These are phyloP conservation scores for Ispidina picta DNA, from an alignment of 2,797 vertebrate genomes.

Conservation along the genomic window DNA sequence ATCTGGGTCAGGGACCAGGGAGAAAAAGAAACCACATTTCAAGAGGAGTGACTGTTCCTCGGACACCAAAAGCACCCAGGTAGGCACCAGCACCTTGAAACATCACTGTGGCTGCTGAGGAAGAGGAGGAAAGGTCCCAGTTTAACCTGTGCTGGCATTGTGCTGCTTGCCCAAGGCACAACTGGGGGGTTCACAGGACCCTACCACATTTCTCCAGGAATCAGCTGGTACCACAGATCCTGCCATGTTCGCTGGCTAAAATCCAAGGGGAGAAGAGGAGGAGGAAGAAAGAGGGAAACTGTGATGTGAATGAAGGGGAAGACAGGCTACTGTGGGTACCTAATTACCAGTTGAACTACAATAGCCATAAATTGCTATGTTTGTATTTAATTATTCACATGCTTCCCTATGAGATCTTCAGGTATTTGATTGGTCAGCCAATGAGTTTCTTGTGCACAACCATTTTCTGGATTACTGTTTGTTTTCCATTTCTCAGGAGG, in stretches of 20 bases:
- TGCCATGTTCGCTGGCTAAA: neutral
- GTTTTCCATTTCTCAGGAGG: neutral
- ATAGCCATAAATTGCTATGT: neutral
- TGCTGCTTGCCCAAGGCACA: neutral
- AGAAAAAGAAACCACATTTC: neutral
- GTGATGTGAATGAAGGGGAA: neutral
- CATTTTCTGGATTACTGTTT: neutral
- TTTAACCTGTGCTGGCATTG: accelerated
- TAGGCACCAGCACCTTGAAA: neutral
- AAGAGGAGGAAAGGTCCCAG: neutral
- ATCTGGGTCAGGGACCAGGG: neutral
- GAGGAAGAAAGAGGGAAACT: neutral
- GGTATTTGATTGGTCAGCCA: neutral
- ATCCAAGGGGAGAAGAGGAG: neutral
- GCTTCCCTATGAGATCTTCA: neutral
- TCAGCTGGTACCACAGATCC: neutral
- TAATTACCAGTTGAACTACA: neutral
- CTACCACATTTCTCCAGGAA: neutral
- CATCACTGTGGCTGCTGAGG: neutral
- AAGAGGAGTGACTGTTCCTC: neutral
- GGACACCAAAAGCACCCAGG: neutral
- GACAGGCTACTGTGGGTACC: neutral
- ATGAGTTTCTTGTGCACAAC: neutral
- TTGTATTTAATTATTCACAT: neutral
- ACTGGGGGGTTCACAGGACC: neutral